Evolutionary conservation across 2,113 vertebrate species (phyloP).

Genomic region (Oryzias celebensis): DNA sequence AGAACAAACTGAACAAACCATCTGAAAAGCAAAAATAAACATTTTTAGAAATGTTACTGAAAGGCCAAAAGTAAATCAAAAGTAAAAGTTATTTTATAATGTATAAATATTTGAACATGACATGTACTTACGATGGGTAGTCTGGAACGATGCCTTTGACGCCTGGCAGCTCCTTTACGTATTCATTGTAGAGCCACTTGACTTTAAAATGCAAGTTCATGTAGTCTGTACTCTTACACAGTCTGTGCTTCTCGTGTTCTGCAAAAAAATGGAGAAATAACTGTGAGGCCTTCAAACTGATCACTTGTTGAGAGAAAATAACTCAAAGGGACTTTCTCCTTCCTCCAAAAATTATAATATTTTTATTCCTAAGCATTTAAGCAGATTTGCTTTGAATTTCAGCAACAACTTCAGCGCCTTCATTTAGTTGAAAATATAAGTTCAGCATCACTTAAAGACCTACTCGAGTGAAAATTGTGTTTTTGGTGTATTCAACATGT

Average conservation of each 20-base stretch:
- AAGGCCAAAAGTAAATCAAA: conserved; percentile 85
- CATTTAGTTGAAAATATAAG: too few relatives aligned
- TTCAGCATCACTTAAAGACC: too few relatives aligned
- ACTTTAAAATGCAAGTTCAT: conserved; percentile 99
- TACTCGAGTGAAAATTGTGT: too few relatives aligned
- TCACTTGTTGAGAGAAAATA: background rate
- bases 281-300: background rate
- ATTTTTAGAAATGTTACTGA: background rate
- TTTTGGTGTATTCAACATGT: too few relatives aligned
- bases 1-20: conserved; percentile 98
- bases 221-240: conserved; percentile 98
- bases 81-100: background rate
- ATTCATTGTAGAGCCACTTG: conserved; percentile 98
- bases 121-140: conserved; percentile 88
- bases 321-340: too few relatives aligned
- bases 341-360: too few relatives aligned
- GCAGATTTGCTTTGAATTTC: too few relatives aligned
- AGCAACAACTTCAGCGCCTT: too few relatives aligned
- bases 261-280: conserved; percentile 19
- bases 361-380: too few relatives aligned
- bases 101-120: background rate
- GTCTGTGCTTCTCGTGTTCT: conserved; percentile 94
- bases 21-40: conserved; percentile 60
- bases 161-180: conserved; percentile 87
- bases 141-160: conserved; percentile 87